Evolutionary conservation across 2,797 vertebrate species (phyloP).

Genomic region (Thalassophryne amazonica): DNA sequence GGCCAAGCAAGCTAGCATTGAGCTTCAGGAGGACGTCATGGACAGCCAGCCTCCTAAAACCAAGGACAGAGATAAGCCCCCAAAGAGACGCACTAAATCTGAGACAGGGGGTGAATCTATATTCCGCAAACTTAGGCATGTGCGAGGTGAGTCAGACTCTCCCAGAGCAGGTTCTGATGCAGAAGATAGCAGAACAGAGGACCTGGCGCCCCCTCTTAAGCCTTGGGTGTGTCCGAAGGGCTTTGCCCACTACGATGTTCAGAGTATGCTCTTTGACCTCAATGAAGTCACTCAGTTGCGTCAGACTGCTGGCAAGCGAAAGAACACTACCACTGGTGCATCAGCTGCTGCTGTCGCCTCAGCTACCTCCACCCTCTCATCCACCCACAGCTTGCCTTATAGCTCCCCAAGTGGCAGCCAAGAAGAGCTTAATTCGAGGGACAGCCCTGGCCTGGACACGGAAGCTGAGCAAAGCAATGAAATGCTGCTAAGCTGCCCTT

Average conservation of each 20-base stretch:
- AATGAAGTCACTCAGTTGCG: slow-evolving; percentile 88
- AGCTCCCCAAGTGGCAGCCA: slow-evolving; percentile 95
- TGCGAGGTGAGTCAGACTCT: slow-evolving; percentile 87
- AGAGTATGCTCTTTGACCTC: slow-evolving; percentile 94
- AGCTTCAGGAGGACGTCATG: slow-evolving; percentile 83
- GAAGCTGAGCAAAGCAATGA: slow-evolving; percentile 92
- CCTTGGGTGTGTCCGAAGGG: slow-evolving; percentile 93
- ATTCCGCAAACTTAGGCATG: slow-evolving; percentile 93
- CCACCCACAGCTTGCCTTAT: slow-evolving; percentile 85
- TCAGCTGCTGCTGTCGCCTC: slow-evolving; percentile 93
- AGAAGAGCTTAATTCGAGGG: slow-evolving; percentile 91
- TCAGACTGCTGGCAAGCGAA: slow-evolving; percentile 88
- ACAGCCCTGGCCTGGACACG: slow-evolving; percentile 85
- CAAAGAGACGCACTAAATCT: slow-evolving; percentile 93
- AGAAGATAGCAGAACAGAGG: slow-evolving; percentile 89
- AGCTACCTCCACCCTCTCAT: slow-evolving; percentile 89
- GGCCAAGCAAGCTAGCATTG: slow-evolving; percentile 79
- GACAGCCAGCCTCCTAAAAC: slow-evolving; percentile 79
- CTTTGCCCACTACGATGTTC: slow-evolving; percentile 95
- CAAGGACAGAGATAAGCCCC: slow-evolving; percentile 92
- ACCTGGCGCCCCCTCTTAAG: slow-evolving; percentile 72
- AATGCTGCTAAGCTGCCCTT: slow-evolving; percentile 92
- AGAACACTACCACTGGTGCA: slow-evolving; percentile 93
- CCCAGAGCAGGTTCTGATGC: slow-evolving; percentile 81
- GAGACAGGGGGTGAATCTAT: slow-evolving; percentile 96